These are phyloP conservation scores for Ia io DNA, from an alignment of 2,113 vertebrate genomes.

Conservation along the genomic window DNA sequence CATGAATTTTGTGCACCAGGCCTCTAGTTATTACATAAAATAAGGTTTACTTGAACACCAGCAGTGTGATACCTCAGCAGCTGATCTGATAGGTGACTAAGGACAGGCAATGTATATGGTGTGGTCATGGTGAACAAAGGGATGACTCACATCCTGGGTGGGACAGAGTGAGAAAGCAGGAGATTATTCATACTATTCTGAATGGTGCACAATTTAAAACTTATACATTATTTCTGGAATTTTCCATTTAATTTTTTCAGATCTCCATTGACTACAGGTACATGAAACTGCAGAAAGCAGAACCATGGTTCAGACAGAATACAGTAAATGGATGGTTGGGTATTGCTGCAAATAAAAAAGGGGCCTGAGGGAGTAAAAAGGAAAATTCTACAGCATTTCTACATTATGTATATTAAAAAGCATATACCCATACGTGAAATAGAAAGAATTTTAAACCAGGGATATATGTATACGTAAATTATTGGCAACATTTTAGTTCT, in stretches of 20 bases:
- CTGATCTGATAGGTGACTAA: background rate
- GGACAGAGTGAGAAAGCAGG: background rate
- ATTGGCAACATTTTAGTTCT: conserved; percentile 13
- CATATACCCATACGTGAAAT: background rate
- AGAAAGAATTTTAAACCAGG: background rate
- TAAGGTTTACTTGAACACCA: background rate
- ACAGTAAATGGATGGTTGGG: conserved; percentile 49
- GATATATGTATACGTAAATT: background rate
- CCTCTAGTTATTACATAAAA: background rate
- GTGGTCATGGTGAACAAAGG: background rate
- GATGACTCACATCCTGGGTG: background rate
- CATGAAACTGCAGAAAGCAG: background rate
- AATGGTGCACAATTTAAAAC: background rate
- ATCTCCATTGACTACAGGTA: background rate
- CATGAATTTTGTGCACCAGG: no score
- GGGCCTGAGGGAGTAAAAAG: background rate
- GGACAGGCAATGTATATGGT: background rate
- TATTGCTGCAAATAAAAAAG: conserved; percentile 70
- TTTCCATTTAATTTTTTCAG: background rate
- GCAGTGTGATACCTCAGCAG: no score
- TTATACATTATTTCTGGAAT: background rate
- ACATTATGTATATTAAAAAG: background rate
- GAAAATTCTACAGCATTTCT: background rate
- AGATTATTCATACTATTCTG: background rate
- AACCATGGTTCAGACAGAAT: background rate